Conservation (phyloP, 2,113 vertebrate species). For the Triplophysa dalaica region DNA sequence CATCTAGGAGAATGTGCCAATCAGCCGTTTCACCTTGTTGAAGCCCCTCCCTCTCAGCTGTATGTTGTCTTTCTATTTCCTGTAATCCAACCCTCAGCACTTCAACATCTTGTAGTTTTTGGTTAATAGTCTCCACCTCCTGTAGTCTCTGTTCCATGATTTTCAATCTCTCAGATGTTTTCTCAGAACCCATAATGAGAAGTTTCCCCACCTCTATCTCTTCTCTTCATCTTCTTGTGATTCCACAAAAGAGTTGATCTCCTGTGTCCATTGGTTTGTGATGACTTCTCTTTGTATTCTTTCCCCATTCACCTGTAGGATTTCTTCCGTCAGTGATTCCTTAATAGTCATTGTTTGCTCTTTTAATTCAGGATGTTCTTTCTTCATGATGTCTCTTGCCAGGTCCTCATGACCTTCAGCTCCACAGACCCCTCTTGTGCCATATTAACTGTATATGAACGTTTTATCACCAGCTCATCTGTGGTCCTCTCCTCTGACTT, state of each 20-base stretch:
- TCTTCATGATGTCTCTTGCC: background rate
- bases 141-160: slow-evolving; percentile 26
- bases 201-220: slow-evolving; percentile 40
- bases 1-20: slow-evolving; percentile 38
- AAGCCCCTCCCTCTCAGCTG: slow-evolving; percentile 17
- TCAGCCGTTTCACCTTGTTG: background rate
- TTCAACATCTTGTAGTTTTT: slow-evolving; percentile 43
- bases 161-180: slow-evolving; percentile 49
- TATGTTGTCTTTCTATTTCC: slow-evolving; percentile 36
- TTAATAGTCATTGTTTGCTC: background rate
- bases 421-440: slow-evolving; percentile 3
- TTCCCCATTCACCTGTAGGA: slow-evolving; percentile 11
- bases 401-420: background rate
- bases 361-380: slow-evolving; percentile 3
- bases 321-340: background rate
- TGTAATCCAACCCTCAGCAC: slow-evolving; percentile 53
- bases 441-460: slow-evolving; percentile 9
- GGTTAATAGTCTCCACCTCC: slow-evolving; percentile 41
- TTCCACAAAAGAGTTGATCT: slow-evolving; percentile 24
- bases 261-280: slow-evolving; percentile 33
- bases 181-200: slow-evolving; percentile 16
- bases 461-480: slow-evolving; percentile 14
- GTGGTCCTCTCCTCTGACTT: background rate
- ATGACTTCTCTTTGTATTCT: slow-evolving; percentile 11
- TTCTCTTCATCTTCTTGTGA: slow-evolving; percentile 48